Percentiles rank a stretch among this genome's conserved stretches.
phyloP scores from a whole-genome alignment of 37 sponge, comb jelly and placozoan species.

The Axinella damicornis region DNA sequence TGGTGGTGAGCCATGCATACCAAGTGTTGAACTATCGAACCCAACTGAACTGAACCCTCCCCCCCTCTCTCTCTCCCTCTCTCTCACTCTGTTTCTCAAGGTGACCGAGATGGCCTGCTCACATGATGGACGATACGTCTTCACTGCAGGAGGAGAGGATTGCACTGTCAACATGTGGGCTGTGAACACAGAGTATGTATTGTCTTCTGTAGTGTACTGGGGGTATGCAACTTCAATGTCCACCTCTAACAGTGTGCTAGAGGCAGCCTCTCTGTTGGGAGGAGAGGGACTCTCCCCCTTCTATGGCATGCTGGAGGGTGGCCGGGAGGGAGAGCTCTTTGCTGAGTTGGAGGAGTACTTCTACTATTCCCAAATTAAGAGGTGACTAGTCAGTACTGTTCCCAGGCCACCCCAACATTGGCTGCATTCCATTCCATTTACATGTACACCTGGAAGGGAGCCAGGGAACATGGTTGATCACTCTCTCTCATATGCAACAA shows the following conservation, averaged over 20 bases:
- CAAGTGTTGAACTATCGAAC: too few species aligned
- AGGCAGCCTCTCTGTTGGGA: slow-evolving; percentile 87
- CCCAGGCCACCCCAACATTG: not conserved
- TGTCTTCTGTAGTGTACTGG: too few species aligned
- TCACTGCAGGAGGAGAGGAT: slow-evolving; percentile 91
- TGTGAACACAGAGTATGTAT: slow-evolving; percentile 84
- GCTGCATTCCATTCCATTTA: not conserved
- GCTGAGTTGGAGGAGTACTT: slow-evolving; percentile 95
- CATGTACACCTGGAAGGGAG: not conserved
- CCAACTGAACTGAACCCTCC: too few species aligned
- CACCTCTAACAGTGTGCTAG: slow-evolving; percentile 70
- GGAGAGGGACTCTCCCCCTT: slow-evolving; percentile 93
- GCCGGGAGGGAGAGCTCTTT: slow-evolving; percentile 91
- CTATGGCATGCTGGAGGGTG: slow-evolving; percentile 96
- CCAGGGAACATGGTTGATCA: not conserved
- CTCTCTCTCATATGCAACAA: too few species aligned
- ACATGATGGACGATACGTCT: slow-evolving; percentile 85
- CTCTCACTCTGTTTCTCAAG: slow-evolving; percentile 57
- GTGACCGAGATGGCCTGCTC: slow-evolving; percentile 75
- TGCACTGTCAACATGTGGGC: slow-evolving; percentile 89
- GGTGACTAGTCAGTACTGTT: not conserved
- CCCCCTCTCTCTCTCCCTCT: too few species aligned
- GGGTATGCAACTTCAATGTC: too few species aligned
- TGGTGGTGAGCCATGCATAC: not conserved
- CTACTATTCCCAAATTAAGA: slow-evolving; percentile 97